phyloP scores from a whole-genome alignment of 2,888 invertebrate species.

The Galerucella pusilla region DNA sequence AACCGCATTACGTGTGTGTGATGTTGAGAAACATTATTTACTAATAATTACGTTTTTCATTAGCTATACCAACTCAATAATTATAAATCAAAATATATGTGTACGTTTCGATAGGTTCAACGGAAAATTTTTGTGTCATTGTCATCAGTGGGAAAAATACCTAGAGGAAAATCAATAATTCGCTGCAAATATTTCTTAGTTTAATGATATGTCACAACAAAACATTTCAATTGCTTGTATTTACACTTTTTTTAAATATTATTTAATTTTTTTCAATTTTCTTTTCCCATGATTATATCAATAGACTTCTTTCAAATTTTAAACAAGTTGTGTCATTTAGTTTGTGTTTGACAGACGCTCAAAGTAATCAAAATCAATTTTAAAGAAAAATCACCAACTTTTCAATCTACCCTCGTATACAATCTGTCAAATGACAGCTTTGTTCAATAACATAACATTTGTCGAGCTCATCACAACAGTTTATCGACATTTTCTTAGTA shows the following conservation, averaged over 20 bases:
- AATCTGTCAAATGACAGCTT: too few species aligned
- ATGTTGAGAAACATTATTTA: constrained; percentile 13
- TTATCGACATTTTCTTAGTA: too few species aligned
- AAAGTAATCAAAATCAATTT: too few species aligned
- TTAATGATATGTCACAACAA: constrained; percentile 12
- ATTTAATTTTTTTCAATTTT: too few species aligned
- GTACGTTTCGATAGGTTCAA: background rate
- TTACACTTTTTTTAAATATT: background rate
- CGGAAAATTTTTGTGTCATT: constrained; percentile 17
- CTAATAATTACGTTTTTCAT: constrained; percentile 11
- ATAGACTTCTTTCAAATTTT: too few species aligned
- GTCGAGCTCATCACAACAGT: too few species aligned
- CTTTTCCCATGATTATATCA: too few species aligned
- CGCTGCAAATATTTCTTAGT: constrained; percentile 6
- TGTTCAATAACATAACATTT: too few species aligned
- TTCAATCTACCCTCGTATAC: too few species aligned
- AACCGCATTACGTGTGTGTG: background rate
- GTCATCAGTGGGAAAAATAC: background rate
- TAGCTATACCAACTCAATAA: constrained; percentile 9
- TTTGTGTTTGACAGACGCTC: too few species aligned
- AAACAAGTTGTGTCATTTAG: too few species aligned
- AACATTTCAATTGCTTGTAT: constrained; percentile 1
- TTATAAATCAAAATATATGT: background rate
- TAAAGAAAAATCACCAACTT: too few species aligned
- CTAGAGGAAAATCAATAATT: constrained; percentile 10